Conservation (phyloP, 2,113 vertebrate genomes). For the Cariama cristata region DNA sequence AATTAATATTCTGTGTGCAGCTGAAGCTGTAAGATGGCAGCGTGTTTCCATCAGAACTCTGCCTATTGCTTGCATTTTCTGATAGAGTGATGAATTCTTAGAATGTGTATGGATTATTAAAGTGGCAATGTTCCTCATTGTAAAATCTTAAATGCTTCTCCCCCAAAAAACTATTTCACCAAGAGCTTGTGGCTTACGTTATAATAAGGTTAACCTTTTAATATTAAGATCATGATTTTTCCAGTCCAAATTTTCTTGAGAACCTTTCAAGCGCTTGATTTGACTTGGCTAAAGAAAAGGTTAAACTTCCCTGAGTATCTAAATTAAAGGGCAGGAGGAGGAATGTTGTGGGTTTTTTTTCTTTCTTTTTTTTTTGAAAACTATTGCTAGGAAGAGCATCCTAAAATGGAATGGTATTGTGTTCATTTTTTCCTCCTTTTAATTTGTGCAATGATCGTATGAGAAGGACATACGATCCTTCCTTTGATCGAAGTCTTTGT, state of each 20-base stretch:
- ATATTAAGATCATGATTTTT: not conserved
- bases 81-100: not conserved
- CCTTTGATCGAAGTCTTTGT: not conserved
- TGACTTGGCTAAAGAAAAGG: not conserved
- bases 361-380: not conserved
- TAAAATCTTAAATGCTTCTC: not conserved
- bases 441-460: not conserved
- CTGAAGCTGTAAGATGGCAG: not conserved
- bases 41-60: slow-evolving; percentile 9
- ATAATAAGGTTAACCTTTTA: not conserved
- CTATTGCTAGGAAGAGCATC: not conserved
- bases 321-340: not conserved
- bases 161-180: not conserved
- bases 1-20: slow-evolving; percentile 54
- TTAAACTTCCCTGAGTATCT: not conserved
- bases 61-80: slow-evolving; percentile 9
- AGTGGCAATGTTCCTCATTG: not conserved
- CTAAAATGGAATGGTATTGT: not conserved
- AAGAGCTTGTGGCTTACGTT: not conserved
- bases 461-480: not conserved
- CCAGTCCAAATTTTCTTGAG: not conserved
- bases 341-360: not conserved
- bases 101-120: not conserved
- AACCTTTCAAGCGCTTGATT: not conserved
- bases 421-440: not conserved